Percentiles rank a stretch among this genome's conserved stretches.
Conservation (phyloP, 2,888 invertebrate species). For the Andricus curvator region DNA sequence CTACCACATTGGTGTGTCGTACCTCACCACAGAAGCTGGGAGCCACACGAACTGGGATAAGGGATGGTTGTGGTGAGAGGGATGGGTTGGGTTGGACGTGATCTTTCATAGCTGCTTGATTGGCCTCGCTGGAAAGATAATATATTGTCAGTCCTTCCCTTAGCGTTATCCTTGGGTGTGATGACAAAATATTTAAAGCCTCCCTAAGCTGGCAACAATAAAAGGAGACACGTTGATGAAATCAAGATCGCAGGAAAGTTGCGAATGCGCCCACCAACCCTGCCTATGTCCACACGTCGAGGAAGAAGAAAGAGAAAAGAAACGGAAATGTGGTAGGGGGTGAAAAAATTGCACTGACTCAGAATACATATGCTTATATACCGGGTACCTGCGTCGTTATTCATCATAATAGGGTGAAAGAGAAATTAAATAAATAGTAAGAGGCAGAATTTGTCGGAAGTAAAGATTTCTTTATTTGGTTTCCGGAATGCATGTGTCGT, state of each 20-base stretch:
- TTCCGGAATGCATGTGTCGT: neutral
- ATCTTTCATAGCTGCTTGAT: slow-evolving; percentile 78
- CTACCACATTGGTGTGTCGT: slow-evolving; percentile 36
- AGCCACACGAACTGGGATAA: slow-evolving; percentile 39
- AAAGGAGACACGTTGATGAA: slow-evolving; percentile 77
- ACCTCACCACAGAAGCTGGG: slow-evolving; percentile 42
- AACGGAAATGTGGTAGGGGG: slow-evolving; percentile 18
- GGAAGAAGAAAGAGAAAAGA: slow-evolving; percentile 48
- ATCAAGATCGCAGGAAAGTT: slow-evolving; percentile 75
- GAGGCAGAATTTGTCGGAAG: neutral
- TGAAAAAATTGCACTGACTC: neutral
- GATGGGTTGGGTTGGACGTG: slow-evolving; percentile 71
- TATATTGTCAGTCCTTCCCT: slow-evolving; percentile 68
- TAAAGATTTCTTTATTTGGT: neutral
- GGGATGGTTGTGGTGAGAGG: slow-evolving; percentile 61
- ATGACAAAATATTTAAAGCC: slow-evolving; percentile 74
- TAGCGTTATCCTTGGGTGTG: neutral
- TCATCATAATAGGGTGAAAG: neutral
- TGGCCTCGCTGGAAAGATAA: slow-evolving; percentile 67
- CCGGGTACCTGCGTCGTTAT: neutral
- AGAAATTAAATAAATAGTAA: neutral
- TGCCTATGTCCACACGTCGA: slow-evolving; percentile 58
- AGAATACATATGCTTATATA: neutral
- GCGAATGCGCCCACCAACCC: slow-evolving; percentile 55
- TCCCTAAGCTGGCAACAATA: slow-evolving; percentile 73